phyloP scores from a whole-genome alignment of 2,888 invertebrate species.

The Synanthedon vespiformis region DNA sequence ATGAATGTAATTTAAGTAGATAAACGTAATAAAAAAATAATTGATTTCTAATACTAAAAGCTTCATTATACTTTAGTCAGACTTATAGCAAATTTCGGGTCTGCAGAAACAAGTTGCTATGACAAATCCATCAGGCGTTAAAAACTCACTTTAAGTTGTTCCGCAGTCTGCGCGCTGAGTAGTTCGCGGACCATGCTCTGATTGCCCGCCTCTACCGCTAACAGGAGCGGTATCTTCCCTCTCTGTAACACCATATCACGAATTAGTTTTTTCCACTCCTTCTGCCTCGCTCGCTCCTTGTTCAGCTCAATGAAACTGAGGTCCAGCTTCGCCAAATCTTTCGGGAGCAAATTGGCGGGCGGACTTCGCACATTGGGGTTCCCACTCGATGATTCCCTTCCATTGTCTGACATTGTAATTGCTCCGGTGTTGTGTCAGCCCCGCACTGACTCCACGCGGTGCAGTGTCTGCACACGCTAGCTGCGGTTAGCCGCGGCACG shows the following conservation, averaged over 20 bases:
- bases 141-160: conserved; percentile 81
- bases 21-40: no score
- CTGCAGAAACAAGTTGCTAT: neutral
- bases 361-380: conserved; percentile 39
- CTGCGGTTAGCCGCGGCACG: conserved; percentile 49
- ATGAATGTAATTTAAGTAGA: no score
- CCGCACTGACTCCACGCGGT: conserved; percentile 33
- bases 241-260: conserved; percentile 78
- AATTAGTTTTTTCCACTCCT: conserved; percentile 70
- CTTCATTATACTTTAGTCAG: no score
- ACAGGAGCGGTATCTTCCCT: conserved; percentile 92
- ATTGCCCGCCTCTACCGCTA: conserved; percentile 95
- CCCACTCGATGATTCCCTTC: conserved; percentile 41
- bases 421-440: conserved; percentile 1
- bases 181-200: conserved; percentile 95
- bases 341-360: conserved; percentile 36
- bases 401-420: conserved; percentile 30
- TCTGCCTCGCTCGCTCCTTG: conserved; percentile 62
- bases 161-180: conserved; percentile 85
- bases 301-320: conserved; percentile 64
- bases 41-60: no score
- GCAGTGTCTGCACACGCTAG: conserved; percentile 39
- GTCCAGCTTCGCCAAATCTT: conserved; percentile 58
- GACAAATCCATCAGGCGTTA: conserved; percentile 1
- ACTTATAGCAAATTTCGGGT: no score